A percentile compares a stretch with the other conserved stretches of the same genome.
These are phyloP conservation scores for Malurus elegans DNA, from an alignment of 2,113 vertebrate species.

Conservation along the genomic window DNA sequence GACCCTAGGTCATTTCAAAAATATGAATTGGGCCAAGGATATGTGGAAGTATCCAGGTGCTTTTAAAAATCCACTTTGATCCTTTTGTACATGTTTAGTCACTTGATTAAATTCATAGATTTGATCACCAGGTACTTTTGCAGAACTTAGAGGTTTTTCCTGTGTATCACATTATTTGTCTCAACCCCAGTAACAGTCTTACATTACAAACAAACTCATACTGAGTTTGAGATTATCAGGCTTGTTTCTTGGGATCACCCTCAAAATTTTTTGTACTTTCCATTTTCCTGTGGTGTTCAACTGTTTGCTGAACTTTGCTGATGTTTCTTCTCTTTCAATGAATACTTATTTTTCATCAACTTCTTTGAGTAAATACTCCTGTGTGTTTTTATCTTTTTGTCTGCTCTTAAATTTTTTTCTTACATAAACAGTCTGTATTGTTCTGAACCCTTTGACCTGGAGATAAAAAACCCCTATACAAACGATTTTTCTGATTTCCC, in stretches of 20 bases:
- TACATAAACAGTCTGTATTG: slow-evolving; percentile 17
- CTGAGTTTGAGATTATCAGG: neutral
- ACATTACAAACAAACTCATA: neutral
- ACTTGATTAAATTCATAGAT: neutral
- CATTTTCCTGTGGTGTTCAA: neutral
- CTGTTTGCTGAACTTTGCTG: slow-evolving; percentile 28
- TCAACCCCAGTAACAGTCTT: neutral
- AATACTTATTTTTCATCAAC: slow-evolving; percentile 27
- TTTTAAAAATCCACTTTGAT: neutral
- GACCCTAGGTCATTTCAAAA: neutral
- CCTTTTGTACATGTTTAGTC: neutral
- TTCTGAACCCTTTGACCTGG: slow-evolving; percentile 38
- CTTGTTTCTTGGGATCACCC: neutral
- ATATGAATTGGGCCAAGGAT: neutral
- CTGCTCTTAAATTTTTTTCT: neutral
- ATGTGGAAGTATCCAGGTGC: neutral
- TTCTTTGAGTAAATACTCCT: slow-evolving; percentile 1
- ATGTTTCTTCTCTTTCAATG: neutral
- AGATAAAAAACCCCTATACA: slow-evolving; percentile 50
- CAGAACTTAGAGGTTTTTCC: neutral
- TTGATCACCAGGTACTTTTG: neutral
- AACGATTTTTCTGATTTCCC: slow-evolving; percentile 16
- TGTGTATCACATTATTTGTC: neutral
- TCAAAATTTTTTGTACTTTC: neutral
- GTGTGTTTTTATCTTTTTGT: neutral